Conservation (phyloP, 2,888 invertebrate genomes). For the Chromoteleia sp. region DNA sequence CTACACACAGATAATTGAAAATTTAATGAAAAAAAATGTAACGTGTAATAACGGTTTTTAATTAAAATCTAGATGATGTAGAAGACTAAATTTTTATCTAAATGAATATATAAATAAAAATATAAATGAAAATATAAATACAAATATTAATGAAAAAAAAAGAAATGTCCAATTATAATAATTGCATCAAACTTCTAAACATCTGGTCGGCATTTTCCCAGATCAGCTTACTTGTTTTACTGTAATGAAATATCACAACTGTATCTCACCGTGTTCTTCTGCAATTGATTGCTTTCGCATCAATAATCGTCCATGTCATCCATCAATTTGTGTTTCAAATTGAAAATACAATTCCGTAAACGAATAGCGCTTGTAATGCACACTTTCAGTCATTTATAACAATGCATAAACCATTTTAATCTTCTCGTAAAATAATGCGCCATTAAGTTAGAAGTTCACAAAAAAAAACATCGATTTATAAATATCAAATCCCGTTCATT, state of each 20-base stretch:
- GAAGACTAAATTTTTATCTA: no score
- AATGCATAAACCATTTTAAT: constrained; percentile 9
- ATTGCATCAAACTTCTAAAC: constrained; percentile 66
- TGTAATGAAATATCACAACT: constrained; percentile 68
- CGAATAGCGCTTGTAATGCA: constrained; percentile 9
- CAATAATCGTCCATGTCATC: constrained; percentile 9
- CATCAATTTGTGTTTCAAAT: constrained; percentile 13
- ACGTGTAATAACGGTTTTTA: no score
- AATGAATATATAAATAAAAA: no score
- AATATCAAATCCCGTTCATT: constrained; percentile 5
- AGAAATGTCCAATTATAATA: constrained; percentile 67
- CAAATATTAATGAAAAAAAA: no score
- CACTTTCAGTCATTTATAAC: background rate
- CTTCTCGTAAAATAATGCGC: background rate
- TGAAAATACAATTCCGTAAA: constrained; percentile 37
- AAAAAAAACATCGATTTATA: background rate
- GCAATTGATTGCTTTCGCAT: constrained; percentile 15
- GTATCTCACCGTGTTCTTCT: constrained; percentile 60
- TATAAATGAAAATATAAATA: no score
- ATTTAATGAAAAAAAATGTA: no score
- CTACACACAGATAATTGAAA: no score
- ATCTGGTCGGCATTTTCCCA: constrained; percentile 36
- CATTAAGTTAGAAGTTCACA: background rate
- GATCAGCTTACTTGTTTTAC: constrained; percentile 51
- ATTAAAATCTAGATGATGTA: no score